Percentiles rank a stretch among this genome's conserved stretches.
Evolutionary conservation across 2,888 invertebrate species (phyloP).

Genomic region (Lithophane semibrunnea): DNA sequence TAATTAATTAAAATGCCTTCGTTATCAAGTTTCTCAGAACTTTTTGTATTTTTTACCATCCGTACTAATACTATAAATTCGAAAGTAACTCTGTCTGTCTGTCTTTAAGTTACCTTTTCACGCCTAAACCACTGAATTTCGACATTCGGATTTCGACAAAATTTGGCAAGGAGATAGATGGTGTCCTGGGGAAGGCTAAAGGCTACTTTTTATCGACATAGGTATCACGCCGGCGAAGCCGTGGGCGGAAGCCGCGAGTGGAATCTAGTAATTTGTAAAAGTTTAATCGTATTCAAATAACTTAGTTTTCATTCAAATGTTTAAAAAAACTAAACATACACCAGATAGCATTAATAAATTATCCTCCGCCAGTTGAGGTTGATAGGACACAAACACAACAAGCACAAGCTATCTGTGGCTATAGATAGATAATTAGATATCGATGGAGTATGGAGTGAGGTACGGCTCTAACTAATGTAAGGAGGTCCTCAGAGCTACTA

Average conservation of each 20-base stretch:
- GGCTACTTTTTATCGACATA: too few species aligned
- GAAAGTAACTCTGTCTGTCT: too few species aligned
- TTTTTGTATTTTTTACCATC: slow-evolving; percentile 10
- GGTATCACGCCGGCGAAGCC: too few species aligned
- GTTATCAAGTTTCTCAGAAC: background rate
- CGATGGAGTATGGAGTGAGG: background rate
- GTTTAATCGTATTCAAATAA: background rate
- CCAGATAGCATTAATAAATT: background rate
- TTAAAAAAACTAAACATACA: background rate
- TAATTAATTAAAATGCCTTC: background rate
- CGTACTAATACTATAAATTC: too few species aligned
- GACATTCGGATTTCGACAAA: too few species aligned
- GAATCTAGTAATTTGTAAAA: slow-evolving; percentile 4
- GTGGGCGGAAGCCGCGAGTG: too few species aligned
- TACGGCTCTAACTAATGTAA: background rate
- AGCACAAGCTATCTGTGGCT: background rate
- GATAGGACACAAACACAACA: background rate
- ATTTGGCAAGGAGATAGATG: too few species aligned
- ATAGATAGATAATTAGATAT: background rate
- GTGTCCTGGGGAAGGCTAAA: too few species aligned
- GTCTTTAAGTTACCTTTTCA: too few species aligned
- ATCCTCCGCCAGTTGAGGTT: background rate
- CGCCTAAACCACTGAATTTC: too few species aligned
- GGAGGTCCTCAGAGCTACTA: background rate
- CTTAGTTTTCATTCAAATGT: background rate